Conservation (phyloP, 2,797 vertebrate genomes). For the Siniperca obscura region DNA sequence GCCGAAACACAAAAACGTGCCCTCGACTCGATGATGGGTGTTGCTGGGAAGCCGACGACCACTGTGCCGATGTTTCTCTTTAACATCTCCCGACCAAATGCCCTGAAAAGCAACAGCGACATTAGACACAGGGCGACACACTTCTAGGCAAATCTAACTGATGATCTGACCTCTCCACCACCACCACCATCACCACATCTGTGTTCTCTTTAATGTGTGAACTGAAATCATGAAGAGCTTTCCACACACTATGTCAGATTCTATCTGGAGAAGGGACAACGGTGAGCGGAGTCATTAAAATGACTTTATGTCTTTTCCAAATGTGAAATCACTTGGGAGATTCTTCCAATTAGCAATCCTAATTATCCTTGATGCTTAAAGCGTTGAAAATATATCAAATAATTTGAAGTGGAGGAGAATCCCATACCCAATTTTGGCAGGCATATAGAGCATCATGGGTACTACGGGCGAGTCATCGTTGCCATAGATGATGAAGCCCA, state of each 20-base stretch:
- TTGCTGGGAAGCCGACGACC: conserved; percentile 97
- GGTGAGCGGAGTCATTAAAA: conserved; percentile 6
- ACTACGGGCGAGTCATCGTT: conserved; percentile 96
- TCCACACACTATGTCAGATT: conserved; percentile 10
- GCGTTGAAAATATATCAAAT: neutral
- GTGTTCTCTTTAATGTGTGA: conserved; percentile 37
- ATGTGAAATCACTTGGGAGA: conserved; percentile 3
- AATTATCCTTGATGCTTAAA: neutral
- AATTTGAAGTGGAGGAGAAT: neutral
- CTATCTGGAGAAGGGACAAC: conserved; percentile 19
- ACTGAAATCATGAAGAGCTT: conserved; percentile 30
- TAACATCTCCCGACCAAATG: conserved; percentile 96
- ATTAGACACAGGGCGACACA: conserved; percentile 18
- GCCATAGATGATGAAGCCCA: conserved; percentile 98
- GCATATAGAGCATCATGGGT: conserved; percentile 98
- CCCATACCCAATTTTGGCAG: conserved; percentile 93
- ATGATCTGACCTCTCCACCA: conserved; percentile 17
- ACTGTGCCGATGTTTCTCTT: conserved; percentile 96
- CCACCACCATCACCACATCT: conserved; percentile 23
- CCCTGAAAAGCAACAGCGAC: conserved; percentile 80
- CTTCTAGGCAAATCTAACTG: conserved; percentile 8
- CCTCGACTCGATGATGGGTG: conserved; percentile 96
- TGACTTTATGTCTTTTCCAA: conserved; percentile 15
- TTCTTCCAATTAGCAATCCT: neutral
- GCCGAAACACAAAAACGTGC: conserved; percentile 97